Evolutionary conservation across 1,140 invertebrate genomes (phyloP).

Genomic region (Ceratosolen fusciceps): DNA sequence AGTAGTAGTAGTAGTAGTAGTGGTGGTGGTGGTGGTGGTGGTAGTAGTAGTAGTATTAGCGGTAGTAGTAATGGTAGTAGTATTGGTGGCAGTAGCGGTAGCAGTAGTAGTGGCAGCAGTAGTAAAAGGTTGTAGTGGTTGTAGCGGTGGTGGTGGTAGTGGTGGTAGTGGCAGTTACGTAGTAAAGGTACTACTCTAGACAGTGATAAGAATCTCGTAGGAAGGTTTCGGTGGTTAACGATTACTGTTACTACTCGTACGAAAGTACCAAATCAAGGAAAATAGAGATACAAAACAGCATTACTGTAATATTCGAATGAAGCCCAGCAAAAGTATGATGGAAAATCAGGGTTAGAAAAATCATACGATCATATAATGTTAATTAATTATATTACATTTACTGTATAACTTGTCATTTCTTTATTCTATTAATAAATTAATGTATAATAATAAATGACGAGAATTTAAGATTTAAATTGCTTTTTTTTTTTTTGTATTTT

Average conservation of each 20-base stretch:
- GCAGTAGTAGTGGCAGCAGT: too few species aligned
- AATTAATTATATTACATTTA: constrained; percentile 51
- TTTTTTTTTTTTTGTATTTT: constrained; percentile 36
- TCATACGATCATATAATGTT: constrained; percentile 37
- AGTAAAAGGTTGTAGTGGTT: too few species aligned
- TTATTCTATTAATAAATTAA: constrained; percentile 51
- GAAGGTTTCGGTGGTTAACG: constrained; percentile 33
- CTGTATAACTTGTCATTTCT: constrained; percentile 51
- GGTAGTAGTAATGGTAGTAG: too few species aligned
- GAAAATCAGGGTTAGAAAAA: constrained; percentile 49
- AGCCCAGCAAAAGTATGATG: constrained; percentile 48
- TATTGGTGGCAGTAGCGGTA: too few species aligned
- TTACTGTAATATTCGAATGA: constrained; percentile 45
- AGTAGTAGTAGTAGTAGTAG: too few species aligned
- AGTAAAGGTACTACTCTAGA: too few species aligned
- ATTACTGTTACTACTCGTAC: constrained; percentile 22
- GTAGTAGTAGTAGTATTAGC: too few species aligned
- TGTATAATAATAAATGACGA: constrained; percentile 49
- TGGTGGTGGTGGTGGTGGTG: too few species aligned
- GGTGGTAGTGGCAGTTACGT: too few species aligned
- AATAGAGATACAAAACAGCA: constrained; percentile 14
- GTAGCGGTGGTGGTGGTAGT: too few species aligned
- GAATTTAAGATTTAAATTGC: constrained; percentile 44
- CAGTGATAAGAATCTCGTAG: constrained; percentile 38
- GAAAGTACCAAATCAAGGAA: background rate